These are phyloP conservation scores for Galaxea fascicularis DNA, from an alignment of 92 coral and sea anemone species.

Conservation along the genomic window DNA sequence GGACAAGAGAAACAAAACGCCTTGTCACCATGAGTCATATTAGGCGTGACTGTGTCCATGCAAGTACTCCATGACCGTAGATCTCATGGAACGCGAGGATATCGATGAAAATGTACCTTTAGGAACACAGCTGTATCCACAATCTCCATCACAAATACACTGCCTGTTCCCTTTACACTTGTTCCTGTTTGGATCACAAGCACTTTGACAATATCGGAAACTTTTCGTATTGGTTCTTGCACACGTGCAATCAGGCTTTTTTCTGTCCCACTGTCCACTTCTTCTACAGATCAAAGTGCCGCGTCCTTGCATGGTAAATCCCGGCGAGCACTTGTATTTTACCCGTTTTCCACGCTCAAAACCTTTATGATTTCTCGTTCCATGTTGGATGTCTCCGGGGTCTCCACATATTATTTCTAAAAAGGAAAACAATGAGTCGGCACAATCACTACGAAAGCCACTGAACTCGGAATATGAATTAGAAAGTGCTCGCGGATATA, in stretches of 20 bases:
- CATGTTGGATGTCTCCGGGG: constrained; percentile 75
- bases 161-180: constrained; percentile 39
- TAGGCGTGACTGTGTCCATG: no score
- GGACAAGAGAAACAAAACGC: no score
- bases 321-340: constrained; percentile 63
- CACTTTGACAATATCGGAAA: constrained; percentile 40
- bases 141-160: constrained; percentile 80
- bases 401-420: constrained; percentile 72
- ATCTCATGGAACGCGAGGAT: no score
- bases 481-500: no score
- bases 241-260: constrained; percentile 57
- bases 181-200: constrained; percentile 29
- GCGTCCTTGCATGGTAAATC: constrained; percentile 54
- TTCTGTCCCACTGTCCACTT: constrained; percentile 50
- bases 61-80: no score
- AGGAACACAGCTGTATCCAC: constrained; percentile 72
- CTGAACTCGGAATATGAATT: no score
- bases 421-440: background rate
- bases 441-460: background rate
- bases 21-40: no score
- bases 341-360: constrained; percentile 67
- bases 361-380: constrained; percentile 53
- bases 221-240: constrained; percentile 55
- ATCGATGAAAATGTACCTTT: constrained; percentile 56
- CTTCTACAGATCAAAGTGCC: constrained; percentile 31